These are phyloP conservation scores for Thamnophis sirtalis DNA, from an alignment of 2,113 vertebrate genomes.

Conservation along the genomic window DNA sequence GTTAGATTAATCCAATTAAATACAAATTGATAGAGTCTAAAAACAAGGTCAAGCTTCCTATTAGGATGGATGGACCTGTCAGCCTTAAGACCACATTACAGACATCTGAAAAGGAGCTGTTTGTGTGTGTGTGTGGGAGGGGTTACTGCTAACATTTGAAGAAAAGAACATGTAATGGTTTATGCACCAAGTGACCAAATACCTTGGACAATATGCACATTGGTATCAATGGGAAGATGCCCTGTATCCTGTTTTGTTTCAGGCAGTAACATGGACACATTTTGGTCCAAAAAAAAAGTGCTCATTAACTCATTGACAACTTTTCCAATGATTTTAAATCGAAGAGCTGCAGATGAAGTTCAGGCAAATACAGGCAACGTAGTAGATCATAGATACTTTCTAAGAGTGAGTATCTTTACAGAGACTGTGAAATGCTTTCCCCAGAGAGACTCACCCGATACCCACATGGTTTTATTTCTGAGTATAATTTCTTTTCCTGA, in stretches of 20 bases:
- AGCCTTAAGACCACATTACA: not conserved
- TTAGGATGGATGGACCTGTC: not conserved
- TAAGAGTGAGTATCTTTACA: not conserved
- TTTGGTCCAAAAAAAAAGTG: not conserved
- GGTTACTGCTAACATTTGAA: not conserved
- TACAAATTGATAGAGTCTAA: not conserved
- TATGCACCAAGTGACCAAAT: not conserved
- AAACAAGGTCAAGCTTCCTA: not conserved
- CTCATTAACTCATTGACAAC: not conserved
- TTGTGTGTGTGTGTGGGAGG: too few species aligned
- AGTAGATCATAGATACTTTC: not conserved
- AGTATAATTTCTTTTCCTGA: not conserved
- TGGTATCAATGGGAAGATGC: not conserved
- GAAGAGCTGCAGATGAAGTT: not conserved
- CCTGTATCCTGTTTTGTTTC: not conserved
- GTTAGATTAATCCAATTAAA: not conserved
- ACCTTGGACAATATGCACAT: not conserved
- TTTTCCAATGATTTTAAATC: not conserved
- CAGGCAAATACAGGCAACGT: not conserved
- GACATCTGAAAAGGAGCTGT: not conserved
- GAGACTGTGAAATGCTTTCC: not conserved
- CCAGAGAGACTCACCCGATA: not conserved
- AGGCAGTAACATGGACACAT: not conserved
- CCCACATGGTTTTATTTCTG: not conserved
- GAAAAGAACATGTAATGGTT: not conserved